Evolutionary conservation across 2,113 vertebrate species (phyloP).

Genomic region (Malurus alboscapulatus): DNA sequence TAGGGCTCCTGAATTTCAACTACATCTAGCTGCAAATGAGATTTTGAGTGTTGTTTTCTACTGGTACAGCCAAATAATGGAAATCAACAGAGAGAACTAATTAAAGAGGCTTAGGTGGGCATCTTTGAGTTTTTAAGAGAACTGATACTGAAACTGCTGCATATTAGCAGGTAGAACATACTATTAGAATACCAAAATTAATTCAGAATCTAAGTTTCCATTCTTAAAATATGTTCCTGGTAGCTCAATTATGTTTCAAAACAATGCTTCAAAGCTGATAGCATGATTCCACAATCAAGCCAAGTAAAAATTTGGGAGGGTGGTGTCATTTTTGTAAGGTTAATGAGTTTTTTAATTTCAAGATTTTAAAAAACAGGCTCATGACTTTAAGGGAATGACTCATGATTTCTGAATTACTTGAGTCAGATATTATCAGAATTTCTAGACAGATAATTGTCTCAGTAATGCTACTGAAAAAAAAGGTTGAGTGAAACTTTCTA

Average conservation of each 20-base stretch:
- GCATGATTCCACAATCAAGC: background rate
- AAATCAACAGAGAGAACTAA: background rate
- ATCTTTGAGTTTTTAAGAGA: background rate
- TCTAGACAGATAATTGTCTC: background rate
- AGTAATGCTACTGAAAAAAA: background rate
- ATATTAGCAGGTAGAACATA: background rate
- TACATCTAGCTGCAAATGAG: background rate
- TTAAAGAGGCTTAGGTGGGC: background rate
- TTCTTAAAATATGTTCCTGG: background rate
- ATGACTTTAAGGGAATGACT: background rate
- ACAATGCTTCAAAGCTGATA: background rate
- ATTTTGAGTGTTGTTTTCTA: background rate
- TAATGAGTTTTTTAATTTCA: background rate
- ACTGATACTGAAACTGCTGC: background rate
- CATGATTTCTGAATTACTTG: background rate
- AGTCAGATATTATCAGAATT: background rate
- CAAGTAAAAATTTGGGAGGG: accelerated
- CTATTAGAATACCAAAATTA: background rate
- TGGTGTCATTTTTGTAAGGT: background rate
- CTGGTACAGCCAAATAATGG: background rate
- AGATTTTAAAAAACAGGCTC: background rate
- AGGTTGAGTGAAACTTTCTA: background rate
- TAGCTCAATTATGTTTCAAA: background rate
- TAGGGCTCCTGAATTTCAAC: background rate
- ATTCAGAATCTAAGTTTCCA: background rate